Evolutionary conservation across 2,888 invertebrate genomes (phyloP), one percentile per base, ranked within the genome.

Genomic region (Ichneumoninae sp.): DNA sequence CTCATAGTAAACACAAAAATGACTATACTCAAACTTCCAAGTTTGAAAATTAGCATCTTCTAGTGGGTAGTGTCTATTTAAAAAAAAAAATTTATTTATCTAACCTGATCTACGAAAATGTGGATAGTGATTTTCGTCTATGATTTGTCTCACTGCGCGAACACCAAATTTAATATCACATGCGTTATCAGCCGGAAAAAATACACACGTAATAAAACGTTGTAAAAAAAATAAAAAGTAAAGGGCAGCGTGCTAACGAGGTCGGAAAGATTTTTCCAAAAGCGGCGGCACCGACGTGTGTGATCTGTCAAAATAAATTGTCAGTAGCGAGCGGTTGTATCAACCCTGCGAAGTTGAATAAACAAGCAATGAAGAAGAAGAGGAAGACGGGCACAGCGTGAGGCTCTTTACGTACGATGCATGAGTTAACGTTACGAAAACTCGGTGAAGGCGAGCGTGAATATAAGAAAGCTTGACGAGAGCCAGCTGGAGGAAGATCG

Each of bases 261-360:
- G 71, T 60, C 33, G 68, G 60, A 50, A 71, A 40, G 54, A 57
- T 30, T 83, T 83, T 76, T 80, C 50, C 66, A 22, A 76, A 71
- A 83, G 66, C 68, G 71, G 60, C 52, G 57, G 26, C 52, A 47
- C 81, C 63, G 22, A 63, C 80, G 83, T 66, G 60, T 88, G 88
- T 83, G 66, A 89, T 87, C 87, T 87, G 89, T 90, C 90, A 90
- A 88, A 89, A 89, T 88, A 88, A 89, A 88, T 89, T 83, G 85
- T 87, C 86, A 85, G 81, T 71, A 83, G 83, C 81, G 70, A 70
- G 78, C 80, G 73, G 75, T 88, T 90, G 88, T 90, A 91, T 89
- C 90, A 85, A 85, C 77, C 86, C 26, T 47, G 86, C 85, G 85
- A 80, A 84, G 83, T 88, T 91, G 87, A 86, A 88, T 85, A 90